phyloP scores from a whole-genome alignment of 2,888 invertebrate genomes.

The Tenthredo notha region DNA sequence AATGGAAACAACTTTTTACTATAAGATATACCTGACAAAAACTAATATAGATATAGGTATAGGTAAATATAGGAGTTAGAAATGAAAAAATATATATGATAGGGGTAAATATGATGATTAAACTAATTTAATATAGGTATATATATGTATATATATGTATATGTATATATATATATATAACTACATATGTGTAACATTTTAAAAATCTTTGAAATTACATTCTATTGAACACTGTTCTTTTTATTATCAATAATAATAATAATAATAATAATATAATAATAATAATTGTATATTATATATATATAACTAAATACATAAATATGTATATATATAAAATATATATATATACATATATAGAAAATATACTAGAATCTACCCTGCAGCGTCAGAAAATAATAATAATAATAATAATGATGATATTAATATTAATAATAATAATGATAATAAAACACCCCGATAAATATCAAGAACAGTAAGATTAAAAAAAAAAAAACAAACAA shows the following conservation, averaged over 20 bases:
- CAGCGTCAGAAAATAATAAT: constrained; percentile 3
- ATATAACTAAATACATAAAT: neutral
- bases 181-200: neutral
- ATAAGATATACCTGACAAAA: no score
- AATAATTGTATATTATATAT: constrained; percentile 63
- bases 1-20: no score
- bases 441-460: no score
- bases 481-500: no score
- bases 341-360: constrained; percentile 51
- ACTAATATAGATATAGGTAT: neutral
- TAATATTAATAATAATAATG: neutral
- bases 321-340: no score
- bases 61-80: neutral
- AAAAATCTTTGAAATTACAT: constrained; percentile 26
- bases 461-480: no score
- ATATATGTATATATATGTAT: neutral
- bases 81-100: neutral
- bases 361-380: constrained; percentile 10
- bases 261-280: constrained; percentile 65
- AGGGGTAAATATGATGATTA: neutral
- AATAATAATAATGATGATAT: neutral
- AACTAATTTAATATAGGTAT: neutral
- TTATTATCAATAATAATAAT: constrained; percentile 60
- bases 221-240: constrained; percentile 52
- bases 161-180: neutral